A percentile compares a stretch with the other conserved stretches of the same genome.
Evolutionary conservation across 2,888 invertebrate species (phyloP).

Genomic region (Euspilapteryx auroguttella): DNA sequence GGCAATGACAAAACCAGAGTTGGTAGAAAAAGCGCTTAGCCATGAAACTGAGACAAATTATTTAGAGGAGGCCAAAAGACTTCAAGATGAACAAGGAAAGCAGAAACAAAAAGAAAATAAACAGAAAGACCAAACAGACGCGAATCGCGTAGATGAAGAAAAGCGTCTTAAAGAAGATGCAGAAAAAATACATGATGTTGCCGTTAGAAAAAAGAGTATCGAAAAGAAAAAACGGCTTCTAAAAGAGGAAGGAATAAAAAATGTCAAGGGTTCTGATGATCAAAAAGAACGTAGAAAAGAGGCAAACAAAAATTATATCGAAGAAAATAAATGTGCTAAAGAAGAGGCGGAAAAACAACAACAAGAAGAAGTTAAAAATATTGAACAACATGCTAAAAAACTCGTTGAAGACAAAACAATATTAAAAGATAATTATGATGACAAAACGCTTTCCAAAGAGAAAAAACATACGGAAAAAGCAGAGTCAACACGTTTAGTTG

Average conservation of each 20-base stretch:
- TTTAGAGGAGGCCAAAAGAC: too few species aligned
- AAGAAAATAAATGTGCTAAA: too few species aligned
- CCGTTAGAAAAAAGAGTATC: conserved; percentile 3
- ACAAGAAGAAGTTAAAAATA: neutral
- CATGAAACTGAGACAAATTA: too few species aligned
- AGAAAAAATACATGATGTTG: neutral
- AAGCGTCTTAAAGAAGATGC: neutral
- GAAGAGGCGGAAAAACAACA: neutral
- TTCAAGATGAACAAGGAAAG: neutral
- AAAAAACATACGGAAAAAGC: too few species aligned
- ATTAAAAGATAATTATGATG: too few species aligned
- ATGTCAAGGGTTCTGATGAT: neutral
- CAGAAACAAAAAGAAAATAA: neutral
- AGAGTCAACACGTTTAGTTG: too few species aligned
- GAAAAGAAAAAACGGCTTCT: neutral
- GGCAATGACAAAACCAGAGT: too few species aligned
- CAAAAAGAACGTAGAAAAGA: neutral
- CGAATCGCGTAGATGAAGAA: conserved; percentile 9
- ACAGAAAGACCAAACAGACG: conserved; percentile 7
- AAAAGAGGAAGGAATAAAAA: neutral
- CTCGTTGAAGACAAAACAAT: too few species aligned
- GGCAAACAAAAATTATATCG: neutral
- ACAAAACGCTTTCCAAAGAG: too few species aligned
- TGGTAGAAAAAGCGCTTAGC: too few species aligned
- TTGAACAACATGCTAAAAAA: too few species aligned